Evolutionary conservation across 1,140 invertebrate species (phyloP).

Genomic region (Helicorthomorpha holstii): DNA sequence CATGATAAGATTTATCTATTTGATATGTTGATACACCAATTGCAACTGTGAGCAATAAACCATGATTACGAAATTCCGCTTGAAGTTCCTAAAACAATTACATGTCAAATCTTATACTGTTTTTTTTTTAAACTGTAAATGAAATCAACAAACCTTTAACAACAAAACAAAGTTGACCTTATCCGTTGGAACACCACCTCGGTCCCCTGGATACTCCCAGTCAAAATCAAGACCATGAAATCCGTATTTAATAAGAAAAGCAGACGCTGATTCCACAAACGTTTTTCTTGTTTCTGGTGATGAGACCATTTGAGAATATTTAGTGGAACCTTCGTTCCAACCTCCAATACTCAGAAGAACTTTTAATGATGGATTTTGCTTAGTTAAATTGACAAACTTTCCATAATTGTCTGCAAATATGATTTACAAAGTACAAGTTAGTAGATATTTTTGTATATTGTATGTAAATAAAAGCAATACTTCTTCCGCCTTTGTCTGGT

Average conservation of each 20-base stretch:
- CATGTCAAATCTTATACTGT: background rate
- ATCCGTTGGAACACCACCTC: slow-evolving; percentile 15
- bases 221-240: slow-evolving; percentile 45
- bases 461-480: too few relatives aligned
- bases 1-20: slow-evolving; percentile 59
- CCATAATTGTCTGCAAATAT: slow-evolving; percentile 25
- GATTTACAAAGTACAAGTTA: too few relatives aligned
- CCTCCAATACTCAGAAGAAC: slow-evolving; percentile 30
- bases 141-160: background rate
- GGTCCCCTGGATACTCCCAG: slow-evolving; percentile 42
- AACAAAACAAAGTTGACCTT: background rate
- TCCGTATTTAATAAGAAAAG: slow-evolving; percentile 35
- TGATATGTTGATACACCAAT: slow-evolving; percentile 34
- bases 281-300: slow-evolving; percentile 17
- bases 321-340: slow-evolving; percentile 27
- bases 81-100: slow-evolving; percentile 44
- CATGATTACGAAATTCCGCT: slow-evolving; percentile 43
- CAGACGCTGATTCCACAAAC: slow-evolving; percentile 39
- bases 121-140: background rate
- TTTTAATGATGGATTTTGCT: slow-evolving; percentile 30
- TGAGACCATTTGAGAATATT: slow-evolving; percentile 29
- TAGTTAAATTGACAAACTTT: slow-evolving; percentile 34
- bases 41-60: slow-evolving; percentile 35
- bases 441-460: too few relatives aligned
- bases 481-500: slow-evolving; percentile 28